A percentile compares a stretch with the other conserved stretches of the same genome.
phyloP scores from a whole-genome alignment of 1,140 invertebrate species.

The Aculops lycopersici region DNA sequence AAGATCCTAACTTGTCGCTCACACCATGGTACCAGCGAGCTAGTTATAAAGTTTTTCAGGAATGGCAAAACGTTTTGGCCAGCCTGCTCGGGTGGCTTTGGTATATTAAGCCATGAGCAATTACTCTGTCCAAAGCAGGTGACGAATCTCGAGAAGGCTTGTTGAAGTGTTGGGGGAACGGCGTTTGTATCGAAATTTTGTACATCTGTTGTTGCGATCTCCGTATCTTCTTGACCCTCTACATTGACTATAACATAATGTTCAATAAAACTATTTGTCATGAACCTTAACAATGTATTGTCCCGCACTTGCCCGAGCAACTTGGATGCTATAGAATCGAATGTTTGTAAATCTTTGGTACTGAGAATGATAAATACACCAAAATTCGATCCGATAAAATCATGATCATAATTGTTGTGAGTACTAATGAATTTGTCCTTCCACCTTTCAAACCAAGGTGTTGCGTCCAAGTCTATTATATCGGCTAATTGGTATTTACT shows the following conservation, averaged over 20 bases:
- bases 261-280: constrained; percentile 3
- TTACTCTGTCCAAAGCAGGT: background rate
- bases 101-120: background rate
- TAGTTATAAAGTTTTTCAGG: constrained; percentile 4
- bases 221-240: too few species aligned
- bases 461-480: constrained; percentile 1
- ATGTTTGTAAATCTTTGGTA: constrained; percentile 4
- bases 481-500: background rate
- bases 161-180: background rate
- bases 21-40: constrained; percentile 7
- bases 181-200: too few species aligned
- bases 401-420: constrained; percentile 6
- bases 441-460: constrained; percentile 10
- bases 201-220: too few species aligned
- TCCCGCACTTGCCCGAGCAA: constrained; percentile 3
- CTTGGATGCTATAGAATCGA: constrained; percentile 3
- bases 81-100: background rate
- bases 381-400: constrained; percentile 8
- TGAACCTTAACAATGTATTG: background rate
- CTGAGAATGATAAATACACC: constrained; percentile 8
- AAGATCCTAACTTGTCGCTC: constrained; percentile 7
- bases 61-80: background rate
- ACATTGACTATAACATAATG: constrained; percentile 4
- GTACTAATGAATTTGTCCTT: constrained; percentile 5
- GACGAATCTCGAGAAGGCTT: background rate